Percentiles rank a stretch among this genome's conserved stretches.
Conservation (phyloP, 2,113 vertebrate species). For the Talpa occidentalis region DNA sequence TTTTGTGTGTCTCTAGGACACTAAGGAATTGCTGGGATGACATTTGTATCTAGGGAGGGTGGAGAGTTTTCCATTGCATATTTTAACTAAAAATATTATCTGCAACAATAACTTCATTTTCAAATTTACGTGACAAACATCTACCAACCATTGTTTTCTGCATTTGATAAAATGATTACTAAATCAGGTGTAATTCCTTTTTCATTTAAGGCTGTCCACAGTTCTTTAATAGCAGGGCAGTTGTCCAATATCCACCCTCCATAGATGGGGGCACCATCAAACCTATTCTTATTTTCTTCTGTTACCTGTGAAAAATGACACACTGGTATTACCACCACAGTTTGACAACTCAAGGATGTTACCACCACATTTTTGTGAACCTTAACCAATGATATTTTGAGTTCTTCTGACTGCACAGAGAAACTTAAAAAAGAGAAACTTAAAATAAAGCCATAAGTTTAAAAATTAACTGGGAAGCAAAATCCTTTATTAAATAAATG, state of each 20-base stretch:
- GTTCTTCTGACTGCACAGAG: not conserved
- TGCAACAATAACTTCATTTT: slow-evolving; percentile 41
- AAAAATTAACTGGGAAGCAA: slow-evolving; percentile 28
- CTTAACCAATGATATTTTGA: not conserved
- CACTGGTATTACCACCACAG: not conserved
- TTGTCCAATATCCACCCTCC: slow-evolving; percentile 96
- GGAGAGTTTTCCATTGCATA: not conserved
- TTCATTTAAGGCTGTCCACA: slow-evolving; percentile 86
- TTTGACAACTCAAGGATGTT: not conserved
- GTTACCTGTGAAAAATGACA: slow-evolving; percentile 78
- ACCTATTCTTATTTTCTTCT: slow-evolving; percentile 85
- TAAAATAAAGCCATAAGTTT: not conserved
- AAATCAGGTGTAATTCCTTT: slow-evolving; percentile 88
- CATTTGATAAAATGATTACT: slow-evolving; percentile 90
- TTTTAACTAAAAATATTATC: slow-evolving; percentile 39
- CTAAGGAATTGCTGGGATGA: not conserved
- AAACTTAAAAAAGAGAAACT: slow-evolving; percentile 38
- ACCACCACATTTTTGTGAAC: not conserved
- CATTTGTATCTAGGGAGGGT: not conserved
- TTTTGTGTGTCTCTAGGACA: not conserved
- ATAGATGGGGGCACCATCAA: slow-evolving; percentile 82
- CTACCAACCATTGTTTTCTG: slow-evolving; percentile 87
- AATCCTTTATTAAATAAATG: slow-evolving; percentile 19
- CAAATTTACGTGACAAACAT: slow-evolving; percentile 52
- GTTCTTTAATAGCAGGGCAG: slow-evolving; percentile 87